Percentiles rank a stretch among this genome's conserved stretches.
Conservation (phyloP, 64 coral and sea anemone genomes). For the Montipora efflorescens region DNA sequence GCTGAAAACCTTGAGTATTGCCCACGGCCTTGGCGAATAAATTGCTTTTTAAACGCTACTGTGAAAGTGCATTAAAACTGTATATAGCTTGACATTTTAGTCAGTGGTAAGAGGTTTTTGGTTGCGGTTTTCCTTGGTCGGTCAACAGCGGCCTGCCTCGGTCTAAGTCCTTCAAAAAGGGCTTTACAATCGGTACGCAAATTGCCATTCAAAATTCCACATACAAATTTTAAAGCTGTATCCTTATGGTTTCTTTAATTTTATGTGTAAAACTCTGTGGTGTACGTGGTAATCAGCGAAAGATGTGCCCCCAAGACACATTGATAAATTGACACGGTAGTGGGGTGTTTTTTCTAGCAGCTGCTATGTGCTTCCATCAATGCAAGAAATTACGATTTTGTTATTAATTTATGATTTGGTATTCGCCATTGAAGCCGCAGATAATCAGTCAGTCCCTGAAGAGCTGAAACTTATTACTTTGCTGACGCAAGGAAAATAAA, state of each 20-base stretch:
- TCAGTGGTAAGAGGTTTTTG: neutral
- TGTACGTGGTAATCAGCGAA: neutral
- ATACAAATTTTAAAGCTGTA: neutral
- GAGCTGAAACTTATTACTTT: neutral
- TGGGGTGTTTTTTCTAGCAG: neutral
- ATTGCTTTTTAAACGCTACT: neutral
- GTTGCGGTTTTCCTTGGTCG: neutral
- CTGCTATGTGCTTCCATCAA: neutral
- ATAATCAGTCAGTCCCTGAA: neutral
- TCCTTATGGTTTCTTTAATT: neutral
- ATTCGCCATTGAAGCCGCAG: neutral
- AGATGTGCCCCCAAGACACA: neutral
- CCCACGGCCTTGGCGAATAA: neutral
- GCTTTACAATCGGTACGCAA: too few species aligned
- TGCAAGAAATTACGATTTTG: neutral
- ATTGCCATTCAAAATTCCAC: neutral
- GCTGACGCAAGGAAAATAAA: neutral
- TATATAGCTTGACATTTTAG: neutral
- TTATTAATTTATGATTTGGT: neutral
- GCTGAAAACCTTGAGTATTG: neutral
- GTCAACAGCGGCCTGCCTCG: neutral
- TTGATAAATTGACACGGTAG: neutral
- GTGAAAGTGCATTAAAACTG: neutral
- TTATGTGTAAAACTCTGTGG: neutral
- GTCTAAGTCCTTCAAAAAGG: too few species aligned